Base-by-base conservation (phyloP, 2,888 invertebrate genomes). In the Sinotaia quadrata region DNA sequence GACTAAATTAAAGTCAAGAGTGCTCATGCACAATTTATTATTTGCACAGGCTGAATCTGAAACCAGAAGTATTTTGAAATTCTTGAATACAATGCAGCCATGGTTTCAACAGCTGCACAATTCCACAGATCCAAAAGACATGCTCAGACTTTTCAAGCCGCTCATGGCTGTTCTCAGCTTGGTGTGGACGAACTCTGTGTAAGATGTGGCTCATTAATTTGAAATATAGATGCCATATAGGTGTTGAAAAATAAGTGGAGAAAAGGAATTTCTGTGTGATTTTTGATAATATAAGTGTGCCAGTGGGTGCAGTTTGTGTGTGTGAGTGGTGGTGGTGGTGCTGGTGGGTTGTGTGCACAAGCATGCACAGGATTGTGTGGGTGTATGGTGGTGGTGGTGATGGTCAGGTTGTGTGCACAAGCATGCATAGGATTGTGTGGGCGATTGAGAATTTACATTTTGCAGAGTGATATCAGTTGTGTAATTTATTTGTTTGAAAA, bases 131-230 rank as follows among this genome's bases (percentile, higher is more conserved):
- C 83, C 85, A 0, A 69, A 75, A 21, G 75, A 79, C 29, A 84
- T 87, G 78, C 71, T 87, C 27, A 76, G 76, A 41, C 75, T 87
- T 15, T 86, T 88, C 72, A 82, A 86, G 67, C 87, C 87, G 5
- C 81, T 88, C 54, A 84, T 87, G 78, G 85, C 85, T 66, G 84
- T 83, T 12, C 73, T 88, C 5, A 77, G 82, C 37, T 81, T 87
- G 0, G 83, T 88, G 52, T 88, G 88, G 88, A 77, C 79, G 51
- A 75, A 84, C 71, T 85, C 84, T n/a, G 78, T 76, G 85, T 85
- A 79, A 78, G 83, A 29, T n/a, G 15, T 29, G 27, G n/a, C n/a
- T n/a, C n/a, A n/a, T n/a, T n/a, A n/a, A n/a, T n/a, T n/a, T n/a
- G n/a, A n/a, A n/a, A n/a, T n/a, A n/a, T n/a, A n/a, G n/a, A n/a